Base-by-base conservation (phyloP, 2,113 vertebrate genomes). In the Pollachius pollachius region DNA sequence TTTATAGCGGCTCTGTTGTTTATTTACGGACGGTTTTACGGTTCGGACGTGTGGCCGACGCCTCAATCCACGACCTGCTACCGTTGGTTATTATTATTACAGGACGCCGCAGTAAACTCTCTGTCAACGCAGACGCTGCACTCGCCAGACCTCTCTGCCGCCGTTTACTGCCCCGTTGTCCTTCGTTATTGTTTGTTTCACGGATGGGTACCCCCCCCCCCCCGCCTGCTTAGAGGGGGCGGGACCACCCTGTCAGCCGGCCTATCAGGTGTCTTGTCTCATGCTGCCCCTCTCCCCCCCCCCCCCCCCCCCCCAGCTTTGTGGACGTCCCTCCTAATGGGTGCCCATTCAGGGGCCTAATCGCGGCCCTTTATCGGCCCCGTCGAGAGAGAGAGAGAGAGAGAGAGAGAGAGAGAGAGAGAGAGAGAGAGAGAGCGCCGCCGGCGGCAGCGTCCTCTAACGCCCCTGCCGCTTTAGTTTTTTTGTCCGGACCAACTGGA, bases 401-500 rank as follows among this genome's bases (percentile, higher is more conserved):
- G n/a, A n/a, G n/a, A n/a, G n/a, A n/a, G n/a, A n/a, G n/a, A n/a
- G n/a, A n/a, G n/a, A n/a, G n/a, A n/a, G n/a, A n/a, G n/a, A n/a
- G n/a, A n/a, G n/a, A n/a, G n/a, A n/a, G n/a, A n/a, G n/a, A 84
- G 77, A n/a, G n/a, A n/a, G n/a, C n/a, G n/a, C n/a, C 89, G 83
- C 86, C 87, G 84, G 72, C 52, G 78, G 87, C 76, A 37, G 82
- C 80, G 74, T 74, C 34, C 62, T 76, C 68, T 0, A 30, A 3
- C 52, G 15, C 15, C 52, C 52, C 7, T 8, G 1, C 52, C 15
- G 27, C 27, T 27, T 27, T 27, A 3, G 2, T 27, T 27, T 69
- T 81, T 85, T 90, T 92, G 87, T 91, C 76, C 69, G 30, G 72
- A 77, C 78, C 87, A 85, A 88, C 72, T 91, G 85, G 85, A 91